A percentile compares a stretch with the other conserved stretches of the same genome.
Conservation (phyloP, 2,797 vertebrate species). For the Lates japonicus region DNA sequence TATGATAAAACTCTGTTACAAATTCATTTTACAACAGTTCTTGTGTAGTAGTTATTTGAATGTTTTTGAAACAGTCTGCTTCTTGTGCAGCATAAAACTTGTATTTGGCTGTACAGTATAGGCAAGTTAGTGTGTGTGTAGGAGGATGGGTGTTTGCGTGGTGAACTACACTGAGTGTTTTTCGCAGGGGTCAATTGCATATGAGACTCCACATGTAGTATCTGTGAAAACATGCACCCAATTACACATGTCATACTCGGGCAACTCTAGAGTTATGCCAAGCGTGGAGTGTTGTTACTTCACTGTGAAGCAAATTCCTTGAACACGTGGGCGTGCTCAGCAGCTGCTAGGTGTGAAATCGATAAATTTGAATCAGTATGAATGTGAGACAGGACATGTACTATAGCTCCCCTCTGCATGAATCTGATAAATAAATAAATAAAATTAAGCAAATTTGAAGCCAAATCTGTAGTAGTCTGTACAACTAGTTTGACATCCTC, state of each 20-base stretch:
- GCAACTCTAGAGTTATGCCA: conserved; percentile 23
- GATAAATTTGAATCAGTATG: neutral
- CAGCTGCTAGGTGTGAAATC: neutral
- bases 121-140: no score
- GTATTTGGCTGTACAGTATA: neutral
- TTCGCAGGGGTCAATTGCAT: conserved; percentile 12
- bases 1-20: no score
- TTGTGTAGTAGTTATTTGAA: neutral
- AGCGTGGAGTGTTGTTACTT: neutral
- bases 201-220: no score
- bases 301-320: conserved; percentile 17
- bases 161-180: conserved; percentile 18
- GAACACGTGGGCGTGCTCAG: neutral
- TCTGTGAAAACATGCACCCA: conserved; percentile 27
- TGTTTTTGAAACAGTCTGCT: neutral
- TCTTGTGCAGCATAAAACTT: neutral
- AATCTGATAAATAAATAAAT: neutral
- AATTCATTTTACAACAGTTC: no score
- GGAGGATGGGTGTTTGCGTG: neutral
- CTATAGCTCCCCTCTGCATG: neutral
- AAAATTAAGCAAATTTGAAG: neutral
- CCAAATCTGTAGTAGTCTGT: no score
- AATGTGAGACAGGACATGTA: neutral
- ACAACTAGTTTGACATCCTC: neutral
- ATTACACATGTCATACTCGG: neutral